phyloP scores from a whole-genome alignment of 2,888 invertebrate genomes.

The Argynnis bischoffii region DNA sequence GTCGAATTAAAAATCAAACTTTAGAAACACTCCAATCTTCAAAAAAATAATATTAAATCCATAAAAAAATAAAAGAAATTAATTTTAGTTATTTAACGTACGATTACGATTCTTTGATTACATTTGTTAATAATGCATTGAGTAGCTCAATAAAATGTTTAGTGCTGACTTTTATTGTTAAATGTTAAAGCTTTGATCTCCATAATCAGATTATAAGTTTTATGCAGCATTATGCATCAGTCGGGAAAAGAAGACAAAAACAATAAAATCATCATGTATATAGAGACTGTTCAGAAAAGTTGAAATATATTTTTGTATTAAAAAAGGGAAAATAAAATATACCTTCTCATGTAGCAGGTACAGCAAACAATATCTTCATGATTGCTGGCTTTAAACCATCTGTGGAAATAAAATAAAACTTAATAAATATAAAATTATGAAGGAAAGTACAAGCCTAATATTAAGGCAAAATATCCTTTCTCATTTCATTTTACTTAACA shows the following conservation, averaged over 20 bases:
- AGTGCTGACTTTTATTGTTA: background rate
- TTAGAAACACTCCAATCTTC: too few relatives aligned
- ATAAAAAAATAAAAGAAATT: too few relatives aligned
- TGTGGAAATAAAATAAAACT: conserved; percentile 1
- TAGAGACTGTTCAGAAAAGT: background rate
- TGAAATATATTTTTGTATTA: background rate
- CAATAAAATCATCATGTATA: conserved; percentile 53
- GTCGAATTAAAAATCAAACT: too few relatives aligned
- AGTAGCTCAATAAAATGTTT: too few relatives aligned
- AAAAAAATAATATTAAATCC: too few relatives aligned
- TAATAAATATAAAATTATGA: background rate
- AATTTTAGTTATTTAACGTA: too few relatives aligned
- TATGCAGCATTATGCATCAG: conserved; percentile 66
- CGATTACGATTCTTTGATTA: too few relatives aligned
- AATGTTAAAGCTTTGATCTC: background rate
- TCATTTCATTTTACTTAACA: background rate
- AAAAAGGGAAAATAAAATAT: background rate
- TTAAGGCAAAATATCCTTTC: conserved; percentile 20
- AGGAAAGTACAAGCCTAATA: background rate
- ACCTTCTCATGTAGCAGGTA: background rate
- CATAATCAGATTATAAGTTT: conserved; percentile 38
- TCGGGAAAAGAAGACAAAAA: conserved; percentile 80
- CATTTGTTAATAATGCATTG: too few relatives aligned
- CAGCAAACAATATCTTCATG: conserved; percentile 2
- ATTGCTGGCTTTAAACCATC: conserved; percentile 4